Conservation (phyloP, 2,113 vertebrate genomes). For the Todiramphus chloris region DNA sequence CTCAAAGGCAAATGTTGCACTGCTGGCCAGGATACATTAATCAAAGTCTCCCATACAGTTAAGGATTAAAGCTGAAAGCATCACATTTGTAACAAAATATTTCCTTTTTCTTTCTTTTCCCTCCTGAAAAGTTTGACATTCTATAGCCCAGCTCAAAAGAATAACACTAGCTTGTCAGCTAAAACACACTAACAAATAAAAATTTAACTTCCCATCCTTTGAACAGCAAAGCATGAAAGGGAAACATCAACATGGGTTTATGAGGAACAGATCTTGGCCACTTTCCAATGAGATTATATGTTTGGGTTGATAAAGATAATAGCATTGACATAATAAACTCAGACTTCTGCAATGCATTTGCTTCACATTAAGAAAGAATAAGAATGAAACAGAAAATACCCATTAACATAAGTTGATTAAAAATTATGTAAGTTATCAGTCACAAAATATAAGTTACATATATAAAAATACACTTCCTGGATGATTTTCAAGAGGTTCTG, state of each 20-base stretch:
- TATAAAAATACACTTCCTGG: neutral
- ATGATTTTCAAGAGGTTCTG: neutral
- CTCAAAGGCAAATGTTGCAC: neutral
- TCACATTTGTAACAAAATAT: neutral
- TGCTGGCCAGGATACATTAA: neutral
- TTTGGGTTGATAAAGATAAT: conserved; percentile 17
- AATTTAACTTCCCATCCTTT: neutral
- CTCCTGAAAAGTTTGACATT: neutral
- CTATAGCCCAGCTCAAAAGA: neutral
- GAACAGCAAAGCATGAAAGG: neutral
- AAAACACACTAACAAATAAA: neutral
- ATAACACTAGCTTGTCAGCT: neutral
- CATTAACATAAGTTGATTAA: neutral
- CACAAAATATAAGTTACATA: neutral
- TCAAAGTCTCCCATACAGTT: neutral
- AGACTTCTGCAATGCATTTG: neutral
- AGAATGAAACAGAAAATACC: neutral
- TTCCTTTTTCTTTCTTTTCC: neutral
- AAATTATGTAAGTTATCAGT: neutral
- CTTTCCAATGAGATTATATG: neutral
- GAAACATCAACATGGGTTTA: neutral
- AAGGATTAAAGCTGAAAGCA: neutral
- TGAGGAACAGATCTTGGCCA: neutral
- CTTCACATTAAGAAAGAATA: neutral
- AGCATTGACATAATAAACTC: neutral